Evolutionary conservation across 2,113 vertebrate species (phyloP).

Genomic region (Herpetotheres cachinnans): DNA sequence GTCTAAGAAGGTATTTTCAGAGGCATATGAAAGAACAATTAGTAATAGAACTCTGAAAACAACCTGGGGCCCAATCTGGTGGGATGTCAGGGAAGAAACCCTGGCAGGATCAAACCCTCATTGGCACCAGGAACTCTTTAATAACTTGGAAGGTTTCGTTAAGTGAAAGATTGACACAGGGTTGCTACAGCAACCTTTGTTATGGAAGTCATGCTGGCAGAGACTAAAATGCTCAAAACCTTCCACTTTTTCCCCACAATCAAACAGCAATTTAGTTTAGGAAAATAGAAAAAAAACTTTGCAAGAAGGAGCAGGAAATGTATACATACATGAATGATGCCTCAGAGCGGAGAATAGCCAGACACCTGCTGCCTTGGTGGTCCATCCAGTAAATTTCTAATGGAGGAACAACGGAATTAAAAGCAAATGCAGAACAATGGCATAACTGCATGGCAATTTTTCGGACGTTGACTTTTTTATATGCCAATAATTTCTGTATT

Average conservation of each 20-base stretch:
- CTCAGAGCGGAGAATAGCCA: background rate
- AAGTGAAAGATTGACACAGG: background rate
- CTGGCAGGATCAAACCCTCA: background rate
- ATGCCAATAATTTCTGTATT: background rate
- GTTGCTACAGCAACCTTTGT: background rate
- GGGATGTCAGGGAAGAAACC: background rate
- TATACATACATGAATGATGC: background rate
- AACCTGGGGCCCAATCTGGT: background rate
- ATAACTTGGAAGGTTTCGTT: background rate
- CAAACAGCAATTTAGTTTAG: background rate
- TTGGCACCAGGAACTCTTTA: background rate
- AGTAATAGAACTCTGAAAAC: background rate
- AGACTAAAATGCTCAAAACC: background rate
- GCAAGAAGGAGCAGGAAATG: background rate
- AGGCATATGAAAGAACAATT: background rate
- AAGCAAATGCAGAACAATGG: background rate
- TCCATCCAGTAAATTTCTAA: background rate
- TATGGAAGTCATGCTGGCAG: background rate
- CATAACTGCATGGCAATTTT: background rate
- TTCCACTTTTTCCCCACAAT: background rate
- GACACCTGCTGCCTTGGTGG: slow-evolving; percentile 13
- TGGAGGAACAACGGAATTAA: background rate
- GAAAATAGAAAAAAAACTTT: background rate
- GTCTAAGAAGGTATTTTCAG: background rate
- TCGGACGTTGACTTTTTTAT: background rate